Conservation (phyloP, 2,888 invertebrate species). For the Heteromurus nitidus region DNA sequence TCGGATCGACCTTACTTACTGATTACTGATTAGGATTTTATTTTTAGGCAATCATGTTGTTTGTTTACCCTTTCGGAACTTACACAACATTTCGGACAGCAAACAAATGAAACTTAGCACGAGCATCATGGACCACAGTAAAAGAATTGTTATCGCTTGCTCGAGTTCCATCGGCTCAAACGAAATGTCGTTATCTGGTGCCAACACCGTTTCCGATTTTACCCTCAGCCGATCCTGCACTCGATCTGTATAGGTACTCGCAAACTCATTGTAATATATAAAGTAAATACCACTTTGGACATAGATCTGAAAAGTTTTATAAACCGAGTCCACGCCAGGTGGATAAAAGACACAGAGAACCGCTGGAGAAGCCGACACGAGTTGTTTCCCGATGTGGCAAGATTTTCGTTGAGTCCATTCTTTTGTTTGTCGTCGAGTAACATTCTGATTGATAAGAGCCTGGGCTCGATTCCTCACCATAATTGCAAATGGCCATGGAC, state of each 20-base stretch:
- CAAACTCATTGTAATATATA: not conserved
- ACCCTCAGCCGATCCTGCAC: constrained; percentile 18
- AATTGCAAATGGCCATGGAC: constrained; percentile 15
- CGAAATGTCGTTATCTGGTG: not conserved
- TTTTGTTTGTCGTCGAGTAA: not conserved
- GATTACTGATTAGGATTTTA: not conserved
- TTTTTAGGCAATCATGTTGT: not conserved
- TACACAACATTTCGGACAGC: not conserved
- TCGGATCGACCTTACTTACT: too few relatives aligned
- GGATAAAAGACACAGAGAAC: constrained; percentile 8
- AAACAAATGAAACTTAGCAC: not conserved
- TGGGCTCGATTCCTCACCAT: constrained; percentile 10
- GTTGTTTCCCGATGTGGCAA: constrained; percentile 5
- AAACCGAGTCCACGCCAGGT: constrained; percentile 1
- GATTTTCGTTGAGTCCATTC: not conserved
- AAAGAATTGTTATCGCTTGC: constrained; percentile 12
- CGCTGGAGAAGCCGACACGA: not conserved
- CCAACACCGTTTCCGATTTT: not conserved
- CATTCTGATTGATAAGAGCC: not conserved
- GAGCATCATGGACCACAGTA: not conserved
- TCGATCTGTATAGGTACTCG: not conserved
- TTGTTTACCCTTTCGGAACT: too few relatives aligned
- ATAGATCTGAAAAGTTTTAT: not conserved
- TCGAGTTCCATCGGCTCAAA: constrained; percentile 23
- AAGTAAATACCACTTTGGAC: not conserved